Evolutionary conservation across 2,888 invertebrate genomes (phyloP).

Genomic region (Tiphia femorata): DNA sequence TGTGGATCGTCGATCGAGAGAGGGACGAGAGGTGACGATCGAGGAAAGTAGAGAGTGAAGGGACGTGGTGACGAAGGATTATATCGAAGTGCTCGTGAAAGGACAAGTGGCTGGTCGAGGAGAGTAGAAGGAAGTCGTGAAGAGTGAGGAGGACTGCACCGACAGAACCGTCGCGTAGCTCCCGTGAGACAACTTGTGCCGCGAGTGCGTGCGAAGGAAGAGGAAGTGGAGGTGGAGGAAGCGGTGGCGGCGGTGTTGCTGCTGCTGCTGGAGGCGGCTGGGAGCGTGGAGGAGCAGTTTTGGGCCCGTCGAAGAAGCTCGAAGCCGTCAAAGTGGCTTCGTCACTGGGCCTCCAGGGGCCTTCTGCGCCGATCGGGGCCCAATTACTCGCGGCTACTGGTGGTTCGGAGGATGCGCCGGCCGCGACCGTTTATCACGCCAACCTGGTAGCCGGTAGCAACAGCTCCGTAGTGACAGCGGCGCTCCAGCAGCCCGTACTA

Average conservation of each 20-base stretch:
- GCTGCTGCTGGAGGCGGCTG: conserved; percentile 45
- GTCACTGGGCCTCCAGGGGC: conserved; percentile 69
- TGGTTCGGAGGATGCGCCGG: conserved; percentile 58
- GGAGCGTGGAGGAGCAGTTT: conserved; percentile 51
- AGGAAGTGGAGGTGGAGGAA: conserved; percentile 26
- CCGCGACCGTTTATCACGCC: conserved; percentile 65
- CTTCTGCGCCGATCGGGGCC: conserved; percentile 69
- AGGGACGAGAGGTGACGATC: not conserved
- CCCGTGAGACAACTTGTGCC: conserved; percentile 14
- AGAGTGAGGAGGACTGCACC: conserved; percentile 27
- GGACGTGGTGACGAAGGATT: too few species aligned
- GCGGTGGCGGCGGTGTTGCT: conserved; percentile 18
- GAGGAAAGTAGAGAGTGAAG: conserved; percentile 18
- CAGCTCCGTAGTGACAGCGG: conserved; percentile 64
- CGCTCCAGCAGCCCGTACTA: conserved; percentile 63
- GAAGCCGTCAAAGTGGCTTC: conserved; percentile 70
- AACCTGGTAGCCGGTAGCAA: conserved; percentile 67
- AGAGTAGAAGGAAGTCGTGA: conserved; percentile 23
- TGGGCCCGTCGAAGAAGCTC: conserved; percentile 60
- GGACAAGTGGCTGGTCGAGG: conserved; percentile 12
- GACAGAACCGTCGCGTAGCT: conserved; percentile 19
- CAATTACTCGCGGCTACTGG: conserved; percentile 64
- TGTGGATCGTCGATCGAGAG: too few species aligned
- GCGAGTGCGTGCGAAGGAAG: conserved; percentile 16
- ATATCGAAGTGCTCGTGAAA: too few species aligned